A percentile compares a stretch with the other conserved stretches of the same genome.
These are phyloP conservation scores for Acromyrmex heyeri DNA, from an alignment of 1,140 invertebrate genomes.

Conservation along the genomic window DNA sequence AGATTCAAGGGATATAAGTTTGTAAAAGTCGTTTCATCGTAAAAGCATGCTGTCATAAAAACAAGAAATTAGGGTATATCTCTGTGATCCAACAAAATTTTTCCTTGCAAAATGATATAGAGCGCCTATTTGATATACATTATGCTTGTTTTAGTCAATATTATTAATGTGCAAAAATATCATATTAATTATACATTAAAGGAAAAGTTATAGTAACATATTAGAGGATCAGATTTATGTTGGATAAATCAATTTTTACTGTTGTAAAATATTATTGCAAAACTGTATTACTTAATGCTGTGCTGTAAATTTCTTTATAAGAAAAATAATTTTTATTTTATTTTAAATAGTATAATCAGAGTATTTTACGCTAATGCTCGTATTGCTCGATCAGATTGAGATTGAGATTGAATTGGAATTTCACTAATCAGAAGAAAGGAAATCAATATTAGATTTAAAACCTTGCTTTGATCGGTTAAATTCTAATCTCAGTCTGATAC, in stretches of 20 bases:
- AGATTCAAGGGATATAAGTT: conserved; percentile 15
- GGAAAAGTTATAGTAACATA: background rate
- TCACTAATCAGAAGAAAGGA: too few species aligned
- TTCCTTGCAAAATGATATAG: background rate
- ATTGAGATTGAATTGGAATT: too few species aligned
- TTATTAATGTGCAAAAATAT: background rate
- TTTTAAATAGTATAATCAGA: background rate
- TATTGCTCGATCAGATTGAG: too few species aligned
- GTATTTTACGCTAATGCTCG: too few species aligned
- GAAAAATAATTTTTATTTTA: conserved; percentile 6
- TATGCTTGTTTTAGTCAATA: background rate
- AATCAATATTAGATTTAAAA: too few species aligned
- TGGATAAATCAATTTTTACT: background rate
- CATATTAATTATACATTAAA: background rate
- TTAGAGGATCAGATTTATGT: background rate
- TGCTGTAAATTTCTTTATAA: background rate
- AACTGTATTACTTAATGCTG: background rate
- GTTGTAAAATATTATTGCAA: background rate
- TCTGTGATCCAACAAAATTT: background rate
- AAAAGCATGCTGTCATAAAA: background rate
- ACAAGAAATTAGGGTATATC: conserved; percentile 1
- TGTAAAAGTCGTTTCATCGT: background rate
- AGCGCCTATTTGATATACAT: background rate
- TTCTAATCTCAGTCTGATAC: too few species aligned
- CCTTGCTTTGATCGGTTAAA: too few species aligned